These are phyloP conservation scores for Puffinus mauretanicus DNA, from an alignment of 2,113 vertebrate genomes.

Conservation along the genomic window DNA sequence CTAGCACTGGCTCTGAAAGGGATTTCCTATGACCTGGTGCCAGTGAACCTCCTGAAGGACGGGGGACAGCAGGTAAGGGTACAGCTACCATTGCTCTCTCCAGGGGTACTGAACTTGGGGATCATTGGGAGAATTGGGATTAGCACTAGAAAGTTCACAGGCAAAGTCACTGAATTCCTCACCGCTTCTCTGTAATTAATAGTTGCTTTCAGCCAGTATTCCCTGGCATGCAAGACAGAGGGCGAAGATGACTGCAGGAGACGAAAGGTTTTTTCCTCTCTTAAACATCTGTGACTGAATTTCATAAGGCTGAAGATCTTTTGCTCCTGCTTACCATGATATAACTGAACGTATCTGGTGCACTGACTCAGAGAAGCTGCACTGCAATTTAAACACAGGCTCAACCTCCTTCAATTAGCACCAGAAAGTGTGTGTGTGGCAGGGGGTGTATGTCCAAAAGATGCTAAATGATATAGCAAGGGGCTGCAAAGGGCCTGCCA, in stretches of 20 bases:
- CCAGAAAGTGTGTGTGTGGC: neutral
- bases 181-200: neutral
- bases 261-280: neutral
- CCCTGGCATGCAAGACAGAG: neutral
- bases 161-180: neutral
- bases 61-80: slow-evolving; percentile 90
- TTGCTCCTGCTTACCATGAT: neutral
- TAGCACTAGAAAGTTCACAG: neutral
- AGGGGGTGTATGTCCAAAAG: neutral
- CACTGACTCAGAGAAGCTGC: neutral
- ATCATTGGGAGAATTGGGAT: neutral
- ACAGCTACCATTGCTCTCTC: neutral
- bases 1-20: slow-evolving; percentile 93
- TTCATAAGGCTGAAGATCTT: neutral
- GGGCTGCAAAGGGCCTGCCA: neutral
- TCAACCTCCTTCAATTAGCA: neutral
- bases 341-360: neutral
- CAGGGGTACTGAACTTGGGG: neutral
- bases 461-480: neutral
- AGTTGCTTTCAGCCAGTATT: neutral
- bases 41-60: slow-evolving; percentile 88
- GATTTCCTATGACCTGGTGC: slow-evolving; percentile 83
- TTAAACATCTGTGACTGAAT: neutral
- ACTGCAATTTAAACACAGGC: neutral
- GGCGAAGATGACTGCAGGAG: neutral